These are phyloP conservation scores for Deladenus siricidicola DNA, from an alignment of 2,888 invertebrate species.

Conservation along the genomic window DNA sequence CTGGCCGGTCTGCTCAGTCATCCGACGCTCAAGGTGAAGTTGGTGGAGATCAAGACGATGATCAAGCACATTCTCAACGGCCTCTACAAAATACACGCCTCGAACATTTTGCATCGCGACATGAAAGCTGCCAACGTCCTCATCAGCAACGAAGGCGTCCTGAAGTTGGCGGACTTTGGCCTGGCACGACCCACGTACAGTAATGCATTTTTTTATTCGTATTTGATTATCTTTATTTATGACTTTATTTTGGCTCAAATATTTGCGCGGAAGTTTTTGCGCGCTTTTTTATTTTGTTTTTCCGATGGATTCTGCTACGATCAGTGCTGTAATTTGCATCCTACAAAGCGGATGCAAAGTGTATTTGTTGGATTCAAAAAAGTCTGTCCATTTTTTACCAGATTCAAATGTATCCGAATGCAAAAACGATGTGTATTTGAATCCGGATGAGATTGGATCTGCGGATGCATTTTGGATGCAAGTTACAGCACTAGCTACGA, in stretches of 20 bases:
- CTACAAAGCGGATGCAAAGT: too few species aligned
- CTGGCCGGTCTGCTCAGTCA: constrained; percentile 73
- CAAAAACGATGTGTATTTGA: too few species aligned
- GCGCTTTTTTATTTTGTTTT: too few species aligned
- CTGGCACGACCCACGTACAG: constrained; percentile 66
- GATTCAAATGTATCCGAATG: too few species aligned
- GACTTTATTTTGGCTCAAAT: too few species aligned
- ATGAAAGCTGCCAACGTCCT: constrained; percentile 99
- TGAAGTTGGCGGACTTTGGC: constrained; percentile 95
- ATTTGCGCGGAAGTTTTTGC: too few species aligned
- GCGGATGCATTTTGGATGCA: too few species aligned
- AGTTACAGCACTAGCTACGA: too few species aligned
- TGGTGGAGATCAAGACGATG: constrained; percentile 92
- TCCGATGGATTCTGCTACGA: too few species aligned
- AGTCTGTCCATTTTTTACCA: neutral
- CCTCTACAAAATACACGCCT: constrained; percentile 89
- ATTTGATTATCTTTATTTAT: too few species aligned
- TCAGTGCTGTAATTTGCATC: too few species aligned
- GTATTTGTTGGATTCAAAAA: neutral
- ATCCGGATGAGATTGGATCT: too few species aligned
- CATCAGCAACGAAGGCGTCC: constrained; percentile 83
- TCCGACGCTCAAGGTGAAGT: constrained; percentile 84
- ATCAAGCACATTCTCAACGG: constrained; percentile 60
- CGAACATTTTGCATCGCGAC: constrained; percentile 78
- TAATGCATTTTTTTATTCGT: constrained; percentile 2